Conservation (phyloP, 2,797 vertebrate species). For the Gila robusta region DNA sequence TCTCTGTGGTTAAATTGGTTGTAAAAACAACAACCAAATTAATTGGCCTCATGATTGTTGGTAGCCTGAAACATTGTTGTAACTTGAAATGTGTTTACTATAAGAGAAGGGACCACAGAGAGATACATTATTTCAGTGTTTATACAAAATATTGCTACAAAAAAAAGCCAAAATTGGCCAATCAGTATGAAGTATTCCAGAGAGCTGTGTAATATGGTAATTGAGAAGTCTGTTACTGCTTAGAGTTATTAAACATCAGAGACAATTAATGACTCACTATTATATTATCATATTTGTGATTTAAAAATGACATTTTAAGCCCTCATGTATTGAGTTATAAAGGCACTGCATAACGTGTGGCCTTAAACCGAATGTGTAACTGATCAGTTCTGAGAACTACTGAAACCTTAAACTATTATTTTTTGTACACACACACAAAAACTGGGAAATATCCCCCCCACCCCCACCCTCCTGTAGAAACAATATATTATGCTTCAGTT, state of each 20-base stretch:
- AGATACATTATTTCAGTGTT: not conserved
- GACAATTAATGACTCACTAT: not conserved
- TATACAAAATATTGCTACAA: too few relatives aligned
- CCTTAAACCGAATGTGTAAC: not conserved
- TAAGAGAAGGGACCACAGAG: not conserved
- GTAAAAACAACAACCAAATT: not conserved
- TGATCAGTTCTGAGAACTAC: not conserved
- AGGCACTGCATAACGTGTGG: not conserved
- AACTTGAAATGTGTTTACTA: not conserved
- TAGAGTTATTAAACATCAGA: not conserved
- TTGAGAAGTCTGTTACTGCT: not conserved
- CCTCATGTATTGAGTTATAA: not conserved
- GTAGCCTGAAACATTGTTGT: not conserved
- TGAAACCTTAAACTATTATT: not conserved
- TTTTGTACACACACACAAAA: not conserved
- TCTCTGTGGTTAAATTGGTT: not conserved
- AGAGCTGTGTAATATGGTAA: not conserved
- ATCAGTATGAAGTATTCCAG: not conserved
- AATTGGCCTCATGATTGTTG: not conserved
- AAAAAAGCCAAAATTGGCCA: not conserved
- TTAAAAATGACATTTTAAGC: too few relatives aligned
- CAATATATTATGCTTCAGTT: conserved; percentile 9
- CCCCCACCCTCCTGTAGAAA: not conserved
- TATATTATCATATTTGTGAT: not conserved
- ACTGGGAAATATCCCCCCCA: not conserved